phyloP scores from a whole-genome alignment of 2,797 vertebrate species.

The Toxotes lorentzi region DNA sequence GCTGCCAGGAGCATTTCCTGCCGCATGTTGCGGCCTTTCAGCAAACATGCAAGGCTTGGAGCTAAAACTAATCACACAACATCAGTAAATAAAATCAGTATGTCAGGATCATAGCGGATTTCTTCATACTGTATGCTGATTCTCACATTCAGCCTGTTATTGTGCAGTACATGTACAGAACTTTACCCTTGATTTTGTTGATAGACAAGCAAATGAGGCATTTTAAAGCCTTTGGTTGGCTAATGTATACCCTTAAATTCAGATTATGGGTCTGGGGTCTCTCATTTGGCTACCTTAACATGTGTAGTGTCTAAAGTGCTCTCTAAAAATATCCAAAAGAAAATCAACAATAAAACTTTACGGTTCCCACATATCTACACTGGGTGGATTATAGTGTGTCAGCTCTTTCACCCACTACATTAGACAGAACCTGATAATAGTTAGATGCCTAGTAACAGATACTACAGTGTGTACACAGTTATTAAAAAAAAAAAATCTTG shows the following conservation, averaged over 20 bases:
- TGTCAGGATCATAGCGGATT: neutral
- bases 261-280: too few species aligned
- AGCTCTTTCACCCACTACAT: neutral
- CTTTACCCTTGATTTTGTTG: neutral
- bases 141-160: neutral
- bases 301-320: too few species aligned
- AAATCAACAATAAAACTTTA: too few species aligned
- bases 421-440: neutral
- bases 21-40: conserved; percentile 30
- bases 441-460: neutral
- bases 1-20: conserved; percentile 57
- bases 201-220: neutral
- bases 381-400: neutral
- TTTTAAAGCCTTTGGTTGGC: neutral
- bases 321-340: too few species aligned
- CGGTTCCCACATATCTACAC: neutral
- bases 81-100: conserved; percentile 1
- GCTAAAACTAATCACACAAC: conserved; percentile 43
- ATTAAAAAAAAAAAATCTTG: neutral
- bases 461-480: neutral
- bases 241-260: neutral
- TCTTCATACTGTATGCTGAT: neutral
- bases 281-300: too few species aligned
- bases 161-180: neutral
- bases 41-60: conserved; percentile 49